Conservation (phyloP, 2,888 invertebrate genomes). For the Tipula lateralis region DNA sequence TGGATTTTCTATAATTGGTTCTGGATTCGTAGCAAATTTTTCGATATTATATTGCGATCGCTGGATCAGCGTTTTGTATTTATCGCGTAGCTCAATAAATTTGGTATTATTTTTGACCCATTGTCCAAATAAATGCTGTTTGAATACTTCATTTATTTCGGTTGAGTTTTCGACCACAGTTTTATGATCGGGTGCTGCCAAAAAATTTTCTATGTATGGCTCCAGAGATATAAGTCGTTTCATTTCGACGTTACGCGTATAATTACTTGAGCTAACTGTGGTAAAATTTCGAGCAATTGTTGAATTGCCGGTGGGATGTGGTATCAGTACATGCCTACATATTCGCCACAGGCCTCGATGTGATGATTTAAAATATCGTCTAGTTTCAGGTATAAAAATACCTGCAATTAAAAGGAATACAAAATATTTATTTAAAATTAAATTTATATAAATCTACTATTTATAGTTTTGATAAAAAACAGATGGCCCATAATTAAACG, state of each 20-base stretch:
- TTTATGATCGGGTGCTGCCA: conserved; percentile 35
- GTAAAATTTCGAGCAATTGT: conserved; percentile 56
- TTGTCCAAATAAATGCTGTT: conserved; percentile 45
- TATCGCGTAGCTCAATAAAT: conserved; percentile 42
- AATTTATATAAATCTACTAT: neutral
- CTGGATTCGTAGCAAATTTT: conserved; percentile 38
- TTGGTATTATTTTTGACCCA: conserved; percentile 45
- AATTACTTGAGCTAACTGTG: conserved; percentile 46
- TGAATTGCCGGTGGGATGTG: conserved; percentile 51
- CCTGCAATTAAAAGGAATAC: conserved; percentile 47
- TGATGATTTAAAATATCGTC: conserved; percentile 60
- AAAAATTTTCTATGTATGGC: conserved; percentile 41
- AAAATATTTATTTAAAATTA: neutral
- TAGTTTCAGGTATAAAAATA: conserved; percentile 54
- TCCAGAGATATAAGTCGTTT: conserved; percentile 41
- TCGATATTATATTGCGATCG: conserved; percentile 33
- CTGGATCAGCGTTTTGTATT: conserved; percentile 40
- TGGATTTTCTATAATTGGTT: conserved; percentile 42
- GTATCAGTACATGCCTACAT: conserved; percentile 45
- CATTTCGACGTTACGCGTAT: conserved; percentile 40
- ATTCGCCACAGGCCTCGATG: conserved; percentile 65
- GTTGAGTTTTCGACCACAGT: neutral
- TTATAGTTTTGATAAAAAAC: neutral
- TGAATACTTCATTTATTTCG: conserved; percentile 34
- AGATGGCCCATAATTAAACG: neutral